A percentile compares a stretch with the other conserved stretches of the same genome.
These are phyloP conservation scores for Geococcyx californianus DNA, from an alignment of 2,113 vertebrate species.

Conservation along the genomic window DNA sequence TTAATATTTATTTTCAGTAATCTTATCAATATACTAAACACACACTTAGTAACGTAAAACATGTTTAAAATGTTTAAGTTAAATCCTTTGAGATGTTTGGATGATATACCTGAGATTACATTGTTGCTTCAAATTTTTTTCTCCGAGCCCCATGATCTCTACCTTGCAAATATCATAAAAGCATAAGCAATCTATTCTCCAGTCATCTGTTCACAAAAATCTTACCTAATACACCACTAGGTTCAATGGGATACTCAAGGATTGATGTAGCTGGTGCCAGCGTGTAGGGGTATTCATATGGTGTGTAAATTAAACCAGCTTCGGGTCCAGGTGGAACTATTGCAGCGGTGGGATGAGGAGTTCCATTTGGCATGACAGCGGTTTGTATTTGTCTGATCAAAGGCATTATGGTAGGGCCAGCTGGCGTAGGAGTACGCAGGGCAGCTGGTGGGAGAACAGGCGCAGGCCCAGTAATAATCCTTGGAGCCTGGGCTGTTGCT, in stretches of 20 bases:
- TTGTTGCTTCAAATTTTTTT: background rate
- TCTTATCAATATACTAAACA: background rate
- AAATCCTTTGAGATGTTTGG: background rate
- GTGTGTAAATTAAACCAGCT: slow-evolving; percentile 97
- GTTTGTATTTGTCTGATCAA: slow-evolving; percentile 99
- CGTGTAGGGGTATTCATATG: slow-evolving; percentile 97
- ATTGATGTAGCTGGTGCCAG: slow-evolving; percentile 95
- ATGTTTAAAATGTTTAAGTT: background rate
- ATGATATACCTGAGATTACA: background rate
- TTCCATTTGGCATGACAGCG: slow-evolving; percentile 91
- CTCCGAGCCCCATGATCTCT: background rate
- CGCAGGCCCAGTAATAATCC: slow-evolving; percentile 94
- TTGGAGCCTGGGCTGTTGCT: slow-evolving; percentile 91
- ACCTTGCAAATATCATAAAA: background rate
- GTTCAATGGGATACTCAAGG: slow-evolving; percentile 98
- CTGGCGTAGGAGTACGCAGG: slow-evolving; percentile 89
- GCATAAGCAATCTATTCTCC: background rate
- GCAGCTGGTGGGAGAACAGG: slow-evolving; percentile 88
- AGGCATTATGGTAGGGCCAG: slow-evolving; percentile 95
- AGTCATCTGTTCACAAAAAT: background rate
- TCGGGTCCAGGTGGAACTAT: slow-evolving; percentile 92
- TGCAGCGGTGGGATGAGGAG: slow-evolving; percentile 89
- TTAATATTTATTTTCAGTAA: background rate
- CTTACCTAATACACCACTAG: slow-evolving; percentile 98
- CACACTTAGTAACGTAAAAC: background rate